Percentiles rank a stretch among this genome's conserved stretches.
These are phyloP conservation scores for Cerastis rubricosa DNA, from an alignment of 2,888 invertebrate genomes.

Conservation along the genomic window DNA sequence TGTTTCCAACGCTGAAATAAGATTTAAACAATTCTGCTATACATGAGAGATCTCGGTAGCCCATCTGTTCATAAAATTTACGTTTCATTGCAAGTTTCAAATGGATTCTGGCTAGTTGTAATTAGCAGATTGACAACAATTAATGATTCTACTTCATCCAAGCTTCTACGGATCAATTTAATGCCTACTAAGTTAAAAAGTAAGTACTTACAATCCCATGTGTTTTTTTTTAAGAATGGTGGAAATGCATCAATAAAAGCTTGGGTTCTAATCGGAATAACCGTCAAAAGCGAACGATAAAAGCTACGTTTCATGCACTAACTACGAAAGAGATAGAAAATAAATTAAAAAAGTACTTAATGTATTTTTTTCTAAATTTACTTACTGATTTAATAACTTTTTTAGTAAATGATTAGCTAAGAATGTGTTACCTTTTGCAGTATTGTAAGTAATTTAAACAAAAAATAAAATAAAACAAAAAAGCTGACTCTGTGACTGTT, in stretches of 20 bases:
- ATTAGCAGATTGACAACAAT: constrained; percentile 30
- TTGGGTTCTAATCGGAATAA: constrained; percentile 15
- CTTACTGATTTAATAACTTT: constrained; percentile 35
- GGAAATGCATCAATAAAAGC: constrained; percentile 26
- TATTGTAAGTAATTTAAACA: constrained; percentile 18
- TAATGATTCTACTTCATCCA: constrained; percentile 43
- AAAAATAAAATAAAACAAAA: constrained; percentile 50
- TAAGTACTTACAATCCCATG: constrained; percentile 5
- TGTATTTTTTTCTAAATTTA: constrained; percentile 42
- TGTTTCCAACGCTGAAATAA: background rate
- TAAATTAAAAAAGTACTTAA: constrained; percentile 5
- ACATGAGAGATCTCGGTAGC: background rate
- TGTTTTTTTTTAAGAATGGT: background rate
- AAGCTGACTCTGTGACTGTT: constrained; percentile 34
- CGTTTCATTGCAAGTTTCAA: background rate
- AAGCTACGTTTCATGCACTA: constrained; percentile 31
- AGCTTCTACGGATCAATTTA: constrained; percentile 33
- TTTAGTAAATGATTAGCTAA: constrained; percentile 49
- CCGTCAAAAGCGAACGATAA: constrained; percentile 31
- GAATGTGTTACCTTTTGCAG: constrained; percentile 42
- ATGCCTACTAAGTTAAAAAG: background rate
- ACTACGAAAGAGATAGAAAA: constrained; percentile 28
- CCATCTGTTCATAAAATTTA: background rate
- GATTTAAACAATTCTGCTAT: background rate
- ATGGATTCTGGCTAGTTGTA: constrained; percentile 20